Evolutionary conservation across 1,140 invertebrate species (phyloP).

Genomic region (Heliconius hermathena): DNA sequence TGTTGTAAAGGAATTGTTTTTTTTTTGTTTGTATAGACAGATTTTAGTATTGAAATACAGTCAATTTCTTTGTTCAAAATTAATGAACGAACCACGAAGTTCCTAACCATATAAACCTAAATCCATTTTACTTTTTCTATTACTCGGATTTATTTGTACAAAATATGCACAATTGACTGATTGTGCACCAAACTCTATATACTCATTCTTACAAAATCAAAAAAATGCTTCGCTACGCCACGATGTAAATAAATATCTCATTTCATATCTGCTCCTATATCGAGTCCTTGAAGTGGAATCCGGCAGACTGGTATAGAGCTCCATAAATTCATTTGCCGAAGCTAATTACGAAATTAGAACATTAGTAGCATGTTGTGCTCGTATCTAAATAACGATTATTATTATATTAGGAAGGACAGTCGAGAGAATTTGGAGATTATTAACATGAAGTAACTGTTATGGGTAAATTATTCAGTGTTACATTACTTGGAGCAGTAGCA

Average conservation of each 20-base stretch:
- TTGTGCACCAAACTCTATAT: too few relatives aligned
- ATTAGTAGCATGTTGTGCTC: constrained; percentile 22
- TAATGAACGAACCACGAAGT: too few relatives aligned
- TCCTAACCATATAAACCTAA: too few relatives aligned
- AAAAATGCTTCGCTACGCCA: too few relatives aligned
- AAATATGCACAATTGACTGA: too few relatives aligned
- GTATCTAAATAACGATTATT: constrained; percentile 25
- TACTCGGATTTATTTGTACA: too few relatives aligned
- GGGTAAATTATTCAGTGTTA: not conserved
- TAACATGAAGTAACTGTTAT: not conserved
- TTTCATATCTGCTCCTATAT: not conserved
- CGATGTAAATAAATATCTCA: not conserved
- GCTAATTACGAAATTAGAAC: constrained; percentile 24
- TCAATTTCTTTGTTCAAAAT: not conserved
- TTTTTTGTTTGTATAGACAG: too few relatives aligned
- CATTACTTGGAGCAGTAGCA: not conserved
- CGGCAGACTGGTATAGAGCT: not conserved
- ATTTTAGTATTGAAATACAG: not conserved
- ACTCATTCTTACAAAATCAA: too few relatives aligned
- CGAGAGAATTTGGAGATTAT: constrained; percentile 9
- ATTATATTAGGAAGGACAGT: constrained; percentile 19
- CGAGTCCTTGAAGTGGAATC: not conserved
- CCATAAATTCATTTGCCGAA: constrained; percentile 13
- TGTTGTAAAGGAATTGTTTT: not conserved
- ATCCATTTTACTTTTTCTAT: too few relatives aligned